phyloP scores from a whole-genome alignment of 1,140 invertebrate species.

The Scaptomyza montana region DNA sequence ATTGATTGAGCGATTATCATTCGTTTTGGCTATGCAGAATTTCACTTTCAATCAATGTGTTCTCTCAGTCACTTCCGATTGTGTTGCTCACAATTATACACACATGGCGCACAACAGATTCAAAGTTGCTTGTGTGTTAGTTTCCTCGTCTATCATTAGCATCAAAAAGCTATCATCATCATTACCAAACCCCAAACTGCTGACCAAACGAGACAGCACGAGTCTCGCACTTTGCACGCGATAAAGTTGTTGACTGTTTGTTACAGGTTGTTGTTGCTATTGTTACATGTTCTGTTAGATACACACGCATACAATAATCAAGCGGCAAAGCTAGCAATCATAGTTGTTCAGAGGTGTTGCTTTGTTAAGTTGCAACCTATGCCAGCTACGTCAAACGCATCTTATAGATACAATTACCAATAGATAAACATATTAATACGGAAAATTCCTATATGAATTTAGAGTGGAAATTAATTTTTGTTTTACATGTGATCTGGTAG shows the following conservation, averaged over 20 bases:
- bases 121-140: constrained; percentile 15
- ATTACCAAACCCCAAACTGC: constrained; percentile 56
- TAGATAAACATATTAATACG: constrained; percentile 6
- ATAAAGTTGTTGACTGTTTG: constrained; percentile 56
- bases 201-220: constrained; percentile 53
- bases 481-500: too few species aligned
- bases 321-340: constrained; percentile 39
- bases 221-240: constrained; percentile 71
- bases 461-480: too few species aligned
- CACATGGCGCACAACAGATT: constrained; percentile 19
- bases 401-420: constrained; percentile 26
- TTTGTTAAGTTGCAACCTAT: constrained; percentile 63
- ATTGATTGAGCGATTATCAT: constrained; percentile 78
- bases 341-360: constrained; percentile 70
- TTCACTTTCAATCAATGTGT: constrained; percentile 69
- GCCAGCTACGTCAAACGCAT: constrained; percentile 30
- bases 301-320: constrained; percentile 63
- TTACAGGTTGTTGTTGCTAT: constrained; percentile 28
- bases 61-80: constrained; percentile 66
- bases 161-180: constrained; percentile 81
- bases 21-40: constrained; percentile 46
- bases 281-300: constrained; percentile 50
- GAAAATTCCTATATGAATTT: too few species aligned
- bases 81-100: constrained; percentile 49
- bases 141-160: constrained; percentile 68